Base-by-base conservation (phyloP, 2,113 vertebrate genomes). In the Muntiacus muntjak region DNA sequence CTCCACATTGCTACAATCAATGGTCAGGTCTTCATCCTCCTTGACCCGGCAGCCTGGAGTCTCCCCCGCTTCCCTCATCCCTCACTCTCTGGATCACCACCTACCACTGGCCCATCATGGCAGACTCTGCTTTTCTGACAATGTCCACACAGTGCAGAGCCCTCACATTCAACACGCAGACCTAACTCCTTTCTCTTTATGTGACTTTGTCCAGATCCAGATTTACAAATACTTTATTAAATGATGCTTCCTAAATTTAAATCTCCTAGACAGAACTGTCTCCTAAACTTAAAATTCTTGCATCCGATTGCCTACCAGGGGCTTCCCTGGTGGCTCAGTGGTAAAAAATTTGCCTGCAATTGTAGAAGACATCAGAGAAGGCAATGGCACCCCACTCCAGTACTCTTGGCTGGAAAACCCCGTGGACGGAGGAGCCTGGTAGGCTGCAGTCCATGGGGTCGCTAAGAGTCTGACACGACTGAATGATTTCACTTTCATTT, bases 71-170 rank as follows among this genome's bases (percentile, higher is more conserved):
- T 62, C 19, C 25, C 26, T 76, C 33, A 55, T 1, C 4, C 23
- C 15, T 26, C 10, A 16, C 17, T 16, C 7, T 13, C 21, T 7
- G 16, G 26, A 5, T 60, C 23, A 28, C 14, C 1, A 2, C 3
- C 23, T 28, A 21, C 14, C 4, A 2, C 43, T 57, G 25, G 23
- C 40, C 12, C 17, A 33, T 30, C 23, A 36, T 1, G 2, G 5
- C 21, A 85, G 57, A 91, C 11, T 33, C 36, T 21, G 0, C 28
- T 84, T 71, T 87, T 14, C 36, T 30, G 71, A 21, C 0, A 36
- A 13, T 1, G 16, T 60, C 3, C 71, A 30, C 45, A 15, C 1
- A 14, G 28, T 12, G 13, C 30, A 3, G 0, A 4, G 11, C 12
- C 54, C 16, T n/a, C 3, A 67, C 5, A 21, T 5, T 30, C 25